phyloP scores from a whole-genome alignment of 1,140 invertebrate species.

The Polypedilum vanderplanki region DNA sequence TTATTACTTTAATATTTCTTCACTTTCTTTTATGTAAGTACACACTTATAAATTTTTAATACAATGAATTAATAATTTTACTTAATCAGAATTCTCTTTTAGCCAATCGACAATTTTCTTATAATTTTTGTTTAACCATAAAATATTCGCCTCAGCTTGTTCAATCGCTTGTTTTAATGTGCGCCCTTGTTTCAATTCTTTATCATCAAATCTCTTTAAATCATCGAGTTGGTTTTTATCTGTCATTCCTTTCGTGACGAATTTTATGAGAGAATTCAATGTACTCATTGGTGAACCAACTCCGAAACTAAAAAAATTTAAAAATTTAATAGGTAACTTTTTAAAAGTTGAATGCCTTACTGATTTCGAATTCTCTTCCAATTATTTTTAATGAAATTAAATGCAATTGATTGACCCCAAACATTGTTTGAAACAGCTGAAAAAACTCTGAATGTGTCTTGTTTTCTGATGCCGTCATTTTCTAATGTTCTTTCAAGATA shows the following conservation, averaged over 20 bases:
- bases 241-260: conserved; percentile 61
- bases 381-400: conserved; percentile 64
- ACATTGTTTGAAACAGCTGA: conserved; percentile 60
- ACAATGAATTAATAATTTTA: neutral
- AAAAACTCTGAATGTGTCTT: conserved; percentile 68
- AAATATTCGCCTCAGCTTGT: conserved; percentile 66
- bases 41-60: neutral
- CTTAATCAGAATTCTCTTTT: conserved; percentile 32
- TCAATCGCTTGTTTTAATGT: conserved; percentile 72
- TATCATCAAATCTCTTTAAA: conserved; percentile 59
- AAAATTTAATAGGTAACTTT: conserved; percentile 27
- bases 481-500: conserved; percentile 65
- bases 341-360: conserved; percentile 49
- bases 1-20: too few species aligned
- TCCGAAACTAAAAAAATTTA: conserved; percentile 46
- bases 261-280: conserved; percentile 65
- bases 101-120: conserved; percentile 66
- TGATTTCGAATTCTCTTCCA: conserved; percentile 62
- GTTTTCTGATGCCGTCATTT: conserved; percentile 68
- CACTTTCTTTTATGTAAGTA: neutral
- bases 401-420: conserved; percentile 65
- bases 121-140: conserved; percentile 72
- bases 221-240: conserved; percentile 66
- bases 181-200: conserved; percentile 54
- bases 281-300: conserved; percentile 61